Percentiles rank a stretch among this genome's conserved stretches.
Conservation (phyloP, 2,113 vertebrate genomes). For the Rostratula benghalensis region DNA sequence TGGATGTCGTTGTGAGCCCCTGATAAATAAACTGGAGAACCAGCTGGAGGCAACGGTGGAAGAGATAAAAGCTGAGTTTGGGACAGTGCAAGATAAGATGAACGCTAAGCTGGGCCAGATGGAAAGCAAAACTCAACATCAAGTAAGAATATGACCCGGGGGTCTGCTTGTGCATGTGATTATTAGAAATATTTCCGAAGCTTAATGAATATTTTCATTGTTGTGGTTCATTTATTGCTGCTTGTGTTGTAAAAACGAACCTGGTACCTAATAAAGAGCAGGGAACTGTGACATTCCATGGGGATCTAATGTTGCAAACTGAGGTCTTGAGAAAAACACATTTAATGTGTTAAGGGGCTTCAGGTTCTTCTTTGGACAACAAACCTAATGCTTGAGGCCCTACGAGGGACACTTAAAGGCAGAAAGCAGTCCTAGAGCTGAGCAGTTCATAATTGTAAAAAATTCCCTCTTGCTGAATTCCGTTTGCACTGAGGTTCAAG, state of each 20-base stretch:
- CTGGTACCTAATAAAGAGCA: not conserved
- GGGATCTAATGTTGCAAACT: not conserved
- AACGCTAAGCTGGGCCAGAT: conserved; percentile 92
- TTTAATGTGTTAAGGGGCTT: not conserved
- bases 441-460: not conserved
- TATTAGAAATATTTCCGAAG: not conserved
- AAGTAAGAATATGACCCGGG: conserved; percentile 72
- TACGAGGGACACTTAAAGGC: not conserved
- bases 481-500: not conserved
- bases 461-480: not conserved
- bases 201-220: not conserved
- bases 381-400: not conserved
- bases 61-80: conserved; percentile 93
- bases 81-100: conserved; percentile 89
- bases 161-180: not conserved
- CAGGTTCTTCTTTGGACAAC: not conserved
- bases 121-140: conserved; percentile 90
- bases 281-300: not conserved
- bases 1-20: conserved; percentile 94
- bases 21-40: conserved; percentile 94
- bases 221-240: not conserved
- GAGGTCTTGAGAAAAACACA: not conserved
- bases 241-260: not conserved
- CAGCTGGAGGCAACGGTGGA: conserved; percentile 94
- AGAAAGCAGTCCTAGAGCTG: not conserved